A percentile compares a stretch with the other conserved stretches of the same genome.
Evolutionary conservation across 2,113 vertebrate species (phyloP).

Genomic region (Dendropsophus ebraccatus): DNA sequence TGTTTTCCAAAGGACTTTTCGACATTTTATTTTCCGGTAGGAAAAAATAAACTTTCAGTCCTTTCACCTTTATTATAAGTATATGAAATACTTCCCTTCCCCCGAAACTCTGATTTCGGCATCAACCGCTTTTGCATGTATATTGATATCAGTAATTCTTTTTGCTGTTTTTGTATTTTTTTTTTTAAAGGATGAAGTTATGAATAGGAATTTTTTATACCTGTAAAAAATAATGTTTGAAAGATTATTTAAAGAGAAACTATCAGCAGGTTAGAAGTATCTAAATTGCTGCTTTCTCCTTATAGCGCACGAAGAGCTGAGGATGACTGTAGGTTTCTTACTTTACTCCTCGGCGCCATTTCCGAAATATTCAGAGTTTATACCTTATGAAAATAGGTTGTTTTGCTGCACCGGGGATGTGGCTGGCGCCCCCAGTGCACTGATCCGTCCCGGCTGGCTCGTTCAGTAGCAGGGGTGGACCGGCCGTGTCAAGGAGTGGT

Average conservation of each 20-base stretch:
- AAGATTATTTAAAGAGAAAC: not conserved
- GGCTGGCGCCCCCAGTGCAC: no score
- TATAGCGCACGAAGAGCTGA: no score
- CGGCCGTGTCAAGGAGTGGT: no score
- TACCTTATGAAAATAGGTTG: no score
- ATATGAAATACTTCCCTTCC: conserved; percentile 74
- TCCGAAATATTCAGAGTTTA: no score
- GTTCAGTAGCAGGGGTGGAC: no score
- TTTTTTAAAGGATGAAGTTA: conserved; percentile 1
- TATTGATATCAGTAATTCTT: not conserved
- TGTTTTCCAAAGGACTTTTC: conserved; percentile 27
- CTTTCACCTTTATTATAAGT: conserved; percentile 61
- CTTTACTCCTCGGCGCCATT: no score
- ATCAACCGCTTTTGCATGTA: conserved; percentile 41
- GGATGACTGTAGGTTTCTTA: no score
- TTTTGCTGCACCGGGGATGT: no score
- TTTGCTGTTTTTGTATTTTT: not conserved
- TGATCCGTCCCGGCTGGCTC: no score
- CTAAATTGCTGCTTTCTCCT: no score
- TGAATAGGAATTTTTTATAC: not conserved
- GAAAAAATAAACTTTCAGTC: conserved; percentile 35
- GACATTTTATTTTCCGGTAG: conserved; percentile 42
- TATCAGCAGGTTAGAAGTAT: no score
- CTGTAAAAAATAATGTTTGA: conserved; percentile 2
- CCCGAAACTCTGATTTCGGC: conserved; percentile 73